phyloP scores from a whole-genome alignment of 2,113 vertebrate species.

The Cyprinus carpio region DNA sequence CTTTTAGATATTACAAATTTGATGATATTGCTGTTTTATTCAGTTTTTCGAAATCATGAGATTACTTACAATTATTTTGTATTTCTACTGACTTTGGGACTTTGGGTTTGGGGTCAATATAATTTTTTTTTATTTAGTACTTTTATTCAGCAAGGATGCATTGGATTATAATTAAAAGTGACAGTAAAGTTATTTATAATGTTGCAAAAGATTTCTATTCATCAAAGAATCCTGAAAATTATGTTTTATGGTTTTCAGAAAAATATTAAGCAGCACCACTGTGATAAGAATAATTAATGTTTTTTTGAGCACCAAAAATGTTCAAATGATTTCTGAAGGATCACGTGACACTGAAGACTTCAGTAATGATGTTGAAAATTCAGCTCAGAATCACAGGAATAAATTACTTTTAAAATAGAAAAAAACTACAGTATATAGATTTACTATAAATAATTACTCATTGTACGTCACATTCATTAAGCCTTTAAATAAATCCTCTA shows the following conservation, averaged over 20 bases:
- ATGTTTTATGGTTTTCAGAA: not conserved
- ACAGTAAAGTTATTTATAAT: not conserved
- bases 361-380: too few species aligned
- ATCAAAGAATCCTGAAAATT: not conserved
- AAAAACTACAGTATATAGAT: not conserved
- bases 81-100: not conserved
- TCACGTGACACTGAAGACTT: too few species aligned
- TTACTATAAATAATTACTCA: not conserved
- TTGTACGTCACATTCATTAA: not conserved
- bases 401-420: too few species aligned
- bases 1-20: not conserved
- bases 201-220: not conserved
- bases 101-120: too few species aligned
- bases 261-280: not conserved
- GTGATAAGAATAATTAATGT: not conserved
- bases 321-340: not conserved
- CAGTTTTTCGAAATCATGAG: not conserved
- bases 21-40: not conserved
- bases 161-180: not conserved
- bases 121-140: too few species aligned
- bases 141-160: not conserved
- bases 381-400: too few species aligned
- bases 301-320: too few species aligned
- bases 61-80: not conserved
- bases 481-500: conserved; percentile 28